A percentile compares a stretch with the other conserved stretches of the same genome.
Evolutionary conservation across 2,113 vertebrate genomes (phyloP).

Genomic region (Mesoclemmys tuberculata): DNA sequence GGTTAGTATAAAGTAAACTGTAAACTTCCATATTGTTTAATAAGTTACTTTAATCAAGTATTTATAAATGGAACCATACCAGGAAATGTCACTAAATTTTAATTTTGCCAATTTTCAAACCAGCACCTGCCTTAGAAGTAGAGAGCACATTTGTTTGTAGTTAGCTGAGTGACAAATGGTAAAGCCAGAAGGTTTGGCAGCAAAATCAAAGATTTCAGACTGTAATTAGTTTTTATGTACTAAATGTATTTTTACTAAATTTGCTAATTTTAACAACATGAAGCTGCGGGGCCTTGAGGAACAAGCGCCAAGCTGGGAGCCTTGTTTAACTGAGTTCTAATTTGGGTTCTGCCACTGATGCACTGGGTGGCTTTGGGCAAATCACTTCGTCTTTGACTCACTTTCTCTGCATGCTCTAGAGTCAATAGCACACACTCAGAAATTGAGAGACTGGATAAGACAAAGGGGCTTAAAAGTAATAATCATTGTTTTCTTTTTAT

Average conservation of each 20-base stretch:
- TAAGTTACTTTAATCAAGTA: not conserved
- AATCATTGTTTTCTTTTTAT: not conserved
- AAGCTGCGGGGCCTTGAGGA: not conserved
- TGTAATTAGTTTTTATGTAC: not conserved
- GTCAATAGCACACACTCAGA: not conserved
- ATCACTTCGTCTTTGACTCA: not conserved
- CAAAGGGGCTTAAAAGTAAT: not conserved
- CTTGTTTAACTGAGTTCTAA: not conserved
- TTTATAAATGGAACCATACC: not conserved
- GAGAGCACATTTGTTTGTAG: not conserved
- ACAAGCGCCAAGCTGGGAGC: not conserved
- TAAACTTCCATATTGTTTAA: not conserved
- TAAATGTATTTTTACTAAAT: not conserved
- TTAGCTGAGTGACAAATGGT: not conserved
- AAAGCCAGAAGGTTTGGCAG: not conserved
- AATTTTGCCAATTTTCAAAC: not conserved
- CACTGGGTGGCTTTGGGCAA: not conserved
- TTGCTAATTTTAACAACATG: not conserved
- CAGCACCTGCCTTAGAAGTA: not conserved
- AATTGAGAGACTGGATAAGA: not conserved
- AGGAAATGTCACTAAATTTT: not conserved
- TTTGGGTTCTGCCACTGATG: not conserved
- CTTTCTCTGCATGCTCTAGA: not conserved
- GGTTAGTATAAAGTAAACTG: not conserved
- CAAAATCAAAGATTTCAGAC: not conserved